Percentiles rank a stretch among this genome's conserved stretches.
Evolutionary conservation across 2,888 invertebrate genomes (phyloP).

Genomic region (Quadroppia sp.): DNA sequence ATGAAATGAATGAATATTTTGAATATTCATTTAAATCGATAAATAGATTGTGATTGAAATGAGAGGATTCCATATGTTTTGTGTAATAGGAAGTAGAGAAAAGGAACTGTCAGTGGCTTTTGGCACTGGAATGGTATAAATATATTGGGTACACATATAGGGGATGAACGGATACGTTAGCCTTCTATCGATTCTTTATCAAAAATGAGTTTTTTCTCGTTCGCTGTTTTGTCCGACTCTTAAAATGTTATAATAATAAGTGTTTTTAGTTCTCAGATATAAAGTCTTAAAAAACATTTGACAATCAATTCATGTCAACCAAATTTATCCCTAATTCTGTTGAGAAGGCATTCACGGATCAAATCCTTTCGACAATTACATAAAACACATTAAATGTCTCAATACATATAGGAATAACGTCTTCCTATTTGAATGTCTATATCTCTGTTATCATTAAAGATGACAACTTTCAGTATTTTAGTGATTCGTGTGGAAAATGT

Average conservation of each 20-base stretch:
- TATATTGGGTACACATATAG: not conserved
- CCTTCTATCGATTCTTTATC: not conserved
- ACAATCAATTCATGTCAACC: not conserved
- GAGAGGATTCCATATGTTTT: not conserved
- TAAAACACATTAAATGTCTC: not conserved
- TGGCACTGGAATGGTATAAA: not conserved
- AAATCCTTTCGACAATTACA: not conserved
- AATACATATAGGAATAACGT: not conserved
- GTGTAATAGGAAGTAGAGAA: not conserved
- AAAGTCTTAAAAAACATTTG: too few relatives aligned
- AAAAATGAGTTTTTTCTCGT: not conserved
- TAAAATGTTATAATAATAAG: too few relatives aligned
- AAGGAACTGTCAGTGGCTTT: not conserved
- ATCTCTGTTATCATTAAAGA: not conserved
- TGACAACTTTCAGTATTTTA: too few relatives aligned
- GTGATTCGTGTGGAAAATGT: too few relatives aligned
- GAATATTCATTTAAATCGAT: too few relatives aligned
- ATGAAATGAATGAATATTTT: too few relatives aligned
- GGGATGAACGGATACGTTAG: not conserved
- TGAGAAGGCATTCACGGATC: not conserved
- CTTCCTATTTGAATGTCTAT: not conserved
- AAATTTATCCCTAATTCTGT: not conserved
- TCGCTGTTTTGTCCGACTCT: not conserved
- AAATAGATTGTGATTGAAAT: too few relatives aligned
- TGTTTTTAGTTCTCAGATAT: too few relatives aligned